A percentile compares a stretch with the other conserved stretches of the same genome.
Conservation (phyloP, 2,888 invertebrate genomes). For the Zelleria hepariella region DNA sequence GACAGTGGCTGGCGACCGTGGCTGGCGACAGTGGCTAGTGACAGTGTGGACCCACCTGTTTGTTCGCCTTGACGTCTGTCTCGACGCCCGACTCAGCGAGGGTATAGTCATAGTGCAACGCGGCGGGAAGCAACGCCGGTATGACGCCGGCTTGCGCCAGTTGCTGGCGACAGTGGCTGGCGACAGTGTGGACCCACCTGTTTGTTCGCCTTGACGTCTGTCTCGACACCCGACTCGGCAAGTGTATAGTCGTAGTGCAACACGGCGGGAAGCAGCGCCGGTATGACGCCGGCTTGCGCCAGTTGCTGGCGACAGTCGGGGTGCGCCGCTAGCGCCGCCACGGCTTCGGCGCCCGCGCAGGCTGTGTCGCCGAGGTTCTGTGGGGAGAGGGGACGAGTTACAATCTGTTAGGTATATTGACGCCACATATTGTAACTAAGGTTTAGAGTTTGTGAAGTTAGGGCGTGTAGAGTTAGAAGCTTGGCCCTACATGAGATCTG, state of each 20-base stretch:
- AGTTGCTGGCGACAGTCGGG: conserved; percentile 87
- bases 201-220: conserved; percentile 85
- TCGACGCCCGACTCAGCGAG: conserved; percentile 96
- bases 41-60: conserved; percentile 75
- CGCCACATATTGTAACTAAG: too few relatives aligned
- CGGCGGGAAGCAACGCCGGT: conserved; percentile 91
- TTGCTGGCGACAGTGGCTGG: conserved; percentile 87
- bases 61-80: conserved; percentile 85
- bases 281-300: conserved; percentile 88
- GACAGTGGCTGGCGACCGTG: conserved; percentile 83
- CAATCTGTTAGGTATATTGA: too few relatives aligned
- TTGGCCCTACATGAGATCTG: too few relatives aligned
- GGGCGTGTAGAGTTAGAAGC: too few relatives aligned
- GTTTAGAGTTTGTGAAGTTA: too few relatives aligned
- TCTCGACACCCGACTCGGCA: conserved; percentile 94
- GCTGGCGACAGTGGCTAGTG: too few relatives aligned
- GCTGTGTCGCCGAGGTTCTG: conserved; percentile 85
- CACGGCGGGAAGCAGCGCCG: conserved; percentile 90
- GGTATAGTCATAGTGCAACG: conserved; percentile 97
- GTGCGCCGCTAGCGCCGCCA: conserved; percentile 89
- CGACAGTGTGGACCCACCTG: conserved; percentile 73
- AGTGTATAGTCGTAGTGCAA: conserved; percentile 98
- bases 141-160: conserved; percentile 88
- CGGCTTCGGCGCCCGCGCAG: conserved; percentile 91
- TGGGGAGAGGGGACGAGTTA: too few relatives aligned